Conservation (phyloP, 2,888 invertebrate species). For the Erebia aethiops region DNA sequence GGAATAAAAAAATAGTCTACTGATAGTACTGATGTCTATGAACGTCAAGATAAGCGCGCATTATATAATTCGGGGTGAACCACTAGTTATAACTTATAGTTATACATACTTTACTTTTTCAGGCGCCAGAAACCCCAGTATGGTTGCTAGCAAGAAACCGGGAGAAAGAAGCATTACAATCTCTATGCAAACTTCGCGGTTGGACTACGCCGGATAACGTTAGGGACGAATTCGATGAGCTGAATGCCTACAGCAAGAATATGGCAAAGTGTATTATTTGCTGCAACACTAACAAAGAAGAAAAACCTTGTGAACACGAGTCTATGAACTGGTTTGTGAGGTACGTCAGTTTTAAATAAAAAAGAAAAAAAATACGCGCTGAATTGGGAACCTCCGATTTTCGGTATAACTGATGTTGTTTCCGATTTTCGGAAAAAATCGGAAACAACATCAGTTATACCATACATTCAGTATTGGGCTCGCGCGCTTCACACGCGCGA, state of each 20-base stretch:
- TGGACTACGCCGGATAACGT: slow-evolving; percentile 77
- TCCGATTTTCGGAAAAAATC: too few relatives aligned
- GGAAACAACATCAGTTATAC: neutral
- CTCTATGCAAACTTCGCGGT: slow-evolving; percentile 81
- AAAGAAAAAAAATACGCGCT: too few relatives aligned
- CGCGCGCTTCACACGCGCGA: too few relatives aligned
- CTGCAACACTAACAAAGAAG: slow-evolving; percentile 51
- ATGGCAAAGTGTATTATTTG: slow-evolving; percentile 66
- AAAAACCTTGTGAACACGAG: slow-evolving; percentile 59
- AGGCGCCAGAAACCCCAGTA: slow-evolving; percentile 83
- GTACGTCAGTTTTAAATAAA: slow-evolving; percentile 44
- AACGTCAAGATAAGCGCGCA: too few relatives aligned
- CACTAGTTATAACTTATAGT: too few relatives aligned
- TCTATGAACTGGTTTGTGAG: slow-evolving; percentile 62
- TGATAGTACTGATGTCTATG: too few relatives aligned
- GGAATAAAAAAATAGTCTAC: too few relatives aligned
- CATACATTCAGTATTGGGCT: too few relatives aligned
- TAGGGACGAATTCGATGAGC: slow-evolving; percentile 71
- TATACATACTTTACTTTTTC: slow-evolving; percentile 19
- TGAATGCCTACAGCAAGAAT: slow-evolving; percentile 66
- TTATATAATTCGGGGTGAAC: too few relatives aligned
- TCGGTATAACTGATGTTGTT: too few relatives aligned
- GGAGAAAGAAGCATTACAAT: slow-evolving; percentile 76
- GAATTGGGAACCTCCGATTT: too few relatives aligned
- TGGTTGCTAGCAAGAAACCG: slow-evolving; percentile 80